Base-by-base conservation (phyloP, 2,113 vertebrate species). In the Okapia johnstoni region DNA sequence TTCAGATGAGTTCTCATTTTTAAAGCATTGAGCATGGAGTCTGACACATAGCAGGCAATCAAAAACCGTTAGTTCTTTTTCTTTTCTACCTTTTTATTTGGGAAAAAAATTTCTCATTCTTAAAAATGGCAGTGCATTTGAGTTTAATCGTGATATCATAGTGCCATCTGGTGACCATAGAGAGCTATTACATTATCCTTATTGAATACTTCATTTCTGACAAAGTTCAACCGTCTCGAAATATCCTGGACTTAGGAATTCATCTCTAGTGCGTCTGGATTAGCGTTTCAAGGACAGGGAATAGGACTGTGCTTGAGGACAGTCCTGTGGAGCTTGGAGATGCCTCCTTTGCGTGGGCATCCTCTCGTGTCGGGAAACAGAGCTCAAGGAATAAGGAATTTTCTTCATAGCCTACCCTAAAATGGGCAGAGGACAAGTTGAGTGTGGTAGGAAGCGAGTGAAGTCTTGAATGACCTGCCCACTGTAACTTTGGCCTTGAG, bases 101-200 rank as follows among this genome's bases (percentile, higher is more conserved):
- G 30, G 28, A 28, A 54, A 61, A 52, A 52, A 8, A 25, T 6
- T 48, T 76, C n/a, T 93, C 19, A 66, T n/a, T 12, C 5, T 63
- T 73, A 12, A 48, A 54, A 6, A 14, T 6, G 14, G 23, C 9
- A 60, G 17, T 3, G 0, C 88, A 28, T 96, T 97, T 92, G 84
- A 88, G 19, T 12, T 90, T 95, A 90, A 96, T 90, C 66, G 19
- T 88, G 96, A 95, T 94, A 94, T 88, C 80, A 88, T 83, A 97
- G 96, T 98, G 98, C 97, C 98, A 98, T 96, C 98, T 98, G 92
- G 88, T 97, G 98, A 97, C 93, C 57, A 93, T 70, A 77, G 52
- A 76, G 15, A 95, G 90, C n/a, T 95, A 96, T 96, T 97, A 92
- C 97, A 97, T 81, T 93, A 77, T 28, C 46, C 91, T 26, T 33